Evolutionary conservation across 2,888 invertebrate genomes (phyloP).

Genomic region (Drosophila robusta): DNA sequence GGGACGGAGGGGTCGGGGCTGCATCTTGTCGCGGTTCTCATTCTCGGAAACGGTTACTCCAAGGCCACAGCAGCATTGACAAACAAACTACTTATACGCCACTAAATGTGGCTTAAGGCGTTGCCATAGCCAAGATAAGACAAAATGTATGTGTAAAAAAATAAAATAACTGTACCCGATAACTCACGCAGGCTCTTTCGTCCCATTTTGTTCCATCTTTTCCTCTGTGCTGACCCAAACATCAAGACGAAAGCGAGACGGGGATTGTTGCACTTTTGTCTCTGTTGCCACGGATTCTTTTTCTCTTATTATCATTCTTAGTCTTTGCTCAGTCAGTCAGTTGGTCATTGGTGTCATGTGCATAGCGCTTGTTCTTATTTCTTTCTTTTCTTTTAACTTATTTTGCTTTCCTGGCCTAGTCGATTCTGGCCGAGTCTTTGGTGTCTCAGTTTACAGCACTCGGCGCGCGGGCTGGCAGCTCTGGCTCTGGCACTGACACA

Average conservation of each 20-base stretch:
- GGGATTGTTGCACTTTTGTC: constrained; percentile 16
- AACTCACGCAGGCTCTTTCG: constrained; percentile 7
- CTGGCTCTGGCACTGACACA: background rate
- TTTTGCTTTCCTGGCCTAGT: constrained; percentile 26
- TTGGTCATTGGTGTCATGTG: constrained; percentile 82
- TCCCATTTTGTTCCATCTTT: background rate
- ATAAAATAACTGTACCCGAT: constrained; percentile 26
- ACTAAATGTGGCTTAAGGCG: constrained; percentile 30
- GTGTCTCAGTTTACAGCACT: constrained; percentile 62
- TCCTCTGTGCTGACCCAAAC: background rate
- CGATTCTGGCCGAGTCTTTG: constrained; percentile 9
- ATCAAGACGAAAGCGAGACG: constrained; percentile 7
- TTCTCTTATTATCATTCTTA: constrained; percentile 27
- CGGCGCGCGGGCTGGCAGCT: background rate
- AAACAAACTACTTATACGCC: constrained; percentile 41
- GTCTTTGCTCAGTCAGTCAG: constrained; percentile 72
- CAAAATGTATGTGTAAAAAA: background rate
- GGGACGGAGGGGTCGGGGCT: background rate
- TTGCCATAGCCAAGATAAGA: constrained; percentile 27
- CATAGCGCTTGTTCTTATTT: constrained; percentile 39
- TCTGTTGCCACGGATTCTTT: constrained; percentile 1
- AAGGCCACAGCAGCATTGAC: constrained; percentile 71
- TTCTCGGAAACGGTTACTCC: constrained; percentile 82
- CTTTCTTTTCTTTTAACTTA: constrained; percentile 9
- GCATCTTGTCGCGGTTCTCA: constrained; percentile 48